phyloP scores from a whole-genome alignment of 2,113 vertebrate species.

The Tragelaphus scriptus region DNA sequence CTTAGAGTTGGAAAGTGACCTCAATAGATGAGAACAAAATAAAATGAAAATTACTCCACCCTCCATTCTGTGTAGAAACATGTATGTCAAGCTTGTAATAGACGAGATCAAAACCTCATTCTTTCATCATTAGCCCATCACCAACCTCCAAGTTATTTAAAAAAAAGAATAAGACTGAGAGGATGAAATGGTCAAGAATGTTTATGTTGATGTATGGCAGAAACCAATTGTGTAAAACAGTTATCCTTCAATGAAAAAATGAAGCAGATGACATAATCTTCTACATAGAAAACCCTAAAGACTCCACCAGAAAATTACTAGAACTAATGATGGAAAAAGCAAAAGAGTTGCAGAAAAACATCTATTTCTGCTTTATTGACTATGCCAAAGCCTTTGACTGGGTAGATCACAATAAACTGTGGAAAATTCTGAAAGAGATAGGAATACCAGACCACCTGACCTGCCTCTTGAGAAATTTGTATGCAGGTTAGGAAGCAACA shows the following conservation, averaged over 20 bases:
- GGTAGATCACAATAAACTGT: too few relatives aligned
- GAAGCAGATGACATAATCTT: too few relatives aligned
- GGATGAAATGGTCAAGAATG: background rate
- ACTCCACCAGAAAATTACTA: too few relatives aligned
- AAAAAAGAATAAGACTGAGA: background rate
- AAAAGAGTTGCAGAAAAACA: too few relatives aligned
- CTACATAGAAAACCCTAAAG: too few relatives aligned
- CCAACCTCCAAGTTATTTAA: background rate
- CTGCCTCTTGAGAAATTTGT: too few relatives aligned
- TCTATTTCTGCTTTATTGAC: too few relatives aligned
- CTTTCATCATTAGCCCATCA: background rate
- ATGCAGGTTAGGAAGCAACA: too few relatives aligned
- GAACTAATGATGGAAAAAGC: too few relatives aligned
- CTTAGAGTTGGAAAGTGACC: background rate
- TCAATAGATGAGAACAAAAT: background rate
- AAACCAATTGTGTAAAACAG: background rate
- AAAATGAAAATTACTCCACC: background rate
- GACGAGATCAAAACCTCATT: background rate
- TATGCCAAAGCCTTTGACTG: too few relatives aligned
- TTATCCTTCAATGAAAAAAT: background rate
- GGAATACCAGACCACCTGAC: too few relatives aligned
- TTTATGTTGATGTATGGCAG: background rate
- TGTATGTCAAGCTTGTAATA: background rate
- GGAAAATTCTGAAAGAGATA: too few relatives aligned
- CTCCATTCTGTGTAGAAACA: background rate